phyloP scores from a whole-genome alignment of 2,113 vertebrate species.

The Aphelocoma coerulescens region DNA sequence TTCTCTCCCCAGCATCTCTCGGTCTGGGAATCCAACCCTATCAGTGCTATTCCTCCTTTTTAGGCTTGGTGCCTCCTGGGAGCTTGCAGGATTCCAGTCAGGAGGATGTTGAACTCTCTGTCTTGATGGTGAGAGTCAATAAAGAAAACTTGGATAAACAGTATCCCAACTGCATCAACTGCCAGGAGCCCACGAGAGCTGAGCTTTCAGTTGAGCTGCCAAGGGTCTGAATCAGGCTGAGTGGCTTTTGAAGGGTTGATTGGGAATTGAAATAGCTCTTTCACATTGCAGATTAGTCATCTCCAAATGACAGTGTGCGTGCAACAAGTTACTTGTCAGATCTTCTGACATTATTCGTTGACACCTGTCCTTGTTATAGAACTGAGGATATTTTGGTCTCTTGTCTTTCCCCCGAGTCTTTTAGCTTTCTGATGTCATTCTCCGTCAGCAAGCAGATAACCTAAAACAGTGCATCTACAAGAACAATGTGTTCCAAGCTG shows the following conservation, averaged over 20 bases:
- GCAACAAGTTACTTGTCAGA: background rate
- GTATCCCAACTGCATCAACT: background rate
- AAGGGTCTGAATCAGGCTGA: background rate
- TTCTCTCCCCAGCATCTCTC: background rate
- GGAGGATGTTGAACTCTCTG: background rate
- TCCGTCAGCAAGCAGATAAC: background rate
- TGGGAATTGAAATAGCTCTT: conserved; percentile 20
- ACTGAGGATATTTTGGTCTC: background rate
- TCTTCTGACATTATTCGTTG: background rate
- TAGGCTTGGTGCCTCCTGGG: background rate
- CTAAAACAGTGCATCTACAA: background rate
- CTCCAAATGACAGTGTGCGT: background rate
- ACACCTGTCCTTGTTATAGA: background rate
- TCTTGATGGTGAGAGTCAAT: background rate
- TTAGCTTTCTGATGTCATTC: background rate
- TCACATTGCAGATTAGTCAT: conserved; percentile 10
- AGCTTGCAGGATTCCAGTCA: background rate
- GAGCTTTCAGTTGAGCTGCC: background rate
- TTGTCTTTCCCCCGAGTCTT: background rate
- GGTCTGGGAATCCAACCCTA: background rate
- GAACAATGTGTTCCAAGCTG: conserved; percentile 34
- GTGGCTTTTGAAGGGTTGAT: conserved; percentile 1
- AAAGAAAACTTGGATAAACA: background rate
- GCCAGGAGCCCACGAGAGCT: background rate
- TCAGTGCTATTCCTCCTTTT: background rate